Evolutionary conservation across 2,113 vertebrate species (phyloP).

Genomic region (Ctenomys sociabilis): DNA sequence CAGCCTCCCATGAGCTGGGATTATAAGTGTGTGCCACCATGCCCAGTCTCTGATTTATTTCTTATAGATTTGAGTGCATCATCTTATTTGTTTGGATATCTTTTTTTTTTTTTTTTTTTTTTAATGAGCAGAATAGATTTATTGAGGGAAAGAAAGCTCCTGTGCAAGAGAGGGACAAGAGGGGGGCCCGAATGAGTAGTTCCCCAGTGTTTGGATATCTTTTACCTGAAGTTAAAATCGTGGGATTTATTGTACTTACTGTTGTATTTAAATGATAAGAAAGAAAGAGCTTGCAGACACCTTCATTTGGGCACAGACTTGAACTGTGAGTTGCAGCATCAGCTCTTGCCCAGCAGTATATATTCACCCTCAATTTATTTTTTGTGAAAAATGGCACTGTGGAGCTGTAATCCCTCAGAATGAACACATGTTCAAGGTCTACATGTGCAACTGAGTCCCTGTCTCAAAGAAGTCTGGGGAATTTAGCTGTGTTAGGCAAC

Average conservation of each 20-base stretch:
- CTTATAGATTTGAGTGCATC: slow-evolving; percentile 42
- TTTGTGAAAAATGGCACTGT: slow-evolving; percentile 54
- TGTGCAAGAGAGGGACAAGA: no score
- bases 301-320: slow-evolving; percentile 39
- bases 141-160: no score
- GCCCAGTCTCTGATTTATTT: slow-evolving; percentile 6
- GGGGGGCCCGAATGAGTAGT: no score
- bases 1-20: no score
- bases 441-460: neutral
- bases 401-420: neutral
- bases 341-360: slow-evolving; percentile 24
- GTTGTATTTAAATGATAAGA: slow-evolving; percentile 35
- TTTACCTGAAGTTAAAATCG: slow-evolving; percentile 48
- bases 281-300: slow-evolving; percentile 13
- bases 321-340: slow-evolving; percentile 22
- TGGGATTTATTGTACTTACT: slow-evolving; percentile 8
- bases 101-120: no score
- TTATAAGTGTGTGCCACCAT: no score
- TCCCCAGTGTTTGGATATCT: slow-evolving; percentile 37
- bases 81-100: slow-evolving; percentile 45
- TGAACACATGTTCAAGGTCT: neutral
- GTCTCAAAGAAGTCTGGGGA: neutral
- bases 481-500: neutral
- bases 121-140: no score
- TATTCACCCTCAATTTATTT: slow-evolving; percentile 46